Evolutionary conservation across 2,888 invertebrate genomes (phyloP).

Genomic region (Ophion costatus): DNA sequence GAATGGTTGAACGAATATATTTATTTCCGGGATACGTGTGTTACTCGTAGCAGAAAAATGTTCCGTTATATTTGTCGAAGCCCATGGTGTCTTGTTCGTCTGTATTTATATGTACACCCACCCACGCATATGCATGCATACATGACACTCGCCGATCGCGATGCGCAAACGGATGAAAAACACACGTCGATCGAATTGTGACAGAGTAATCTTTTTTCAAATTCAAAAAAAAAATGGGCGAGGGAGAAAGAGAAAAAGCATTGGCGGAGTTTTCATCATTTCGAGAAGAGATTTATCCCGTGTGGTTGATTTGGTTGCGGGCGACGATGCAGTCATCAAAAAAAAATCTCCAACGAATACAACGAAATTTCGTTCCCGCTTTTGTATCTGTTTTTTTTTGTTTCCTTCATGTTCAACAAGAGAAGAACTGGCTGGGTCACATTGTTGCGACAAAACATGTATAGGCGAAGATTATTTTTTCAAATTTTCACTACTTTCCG

Average conservation of each 20-base stretch:
- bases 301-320: not conserved
- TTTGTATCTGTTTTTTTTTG: not conserved
- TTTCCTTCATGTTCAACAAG: not conserved
- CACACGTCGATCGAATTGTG: constrained; percentile 57
- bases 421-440: not conserved
- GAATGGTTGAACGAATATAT: constrained; percentile 35
- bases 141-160: constrained; percentile 17
- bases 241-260: constrained; percentile 7
- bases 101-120: not conserved
- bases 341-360: not conserved
- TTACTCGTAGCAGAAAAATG: constrained; percentile 29
- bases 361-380: not conserved
- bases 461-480: not conserved
- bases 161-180: constrained; percentile 50
- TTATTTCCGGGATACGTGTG: constrained; percentile 25
- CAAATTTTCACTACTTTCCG: not conserved
- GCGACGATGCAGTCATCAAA: not conserved
- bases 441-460: not conserved
- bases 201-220: constrained; percentile 53
- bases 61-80: constrained; percentile 23
- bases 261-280: not conserved
- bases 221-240: constrained; percentile 32
- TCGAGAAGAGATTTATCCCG: not conserved
- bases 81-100: not conserved
- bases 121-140: not conserved